Conservation (phyloP, 1,140 invertebrate genomes). For the Pogonomyrmex barbatus region DNA sequence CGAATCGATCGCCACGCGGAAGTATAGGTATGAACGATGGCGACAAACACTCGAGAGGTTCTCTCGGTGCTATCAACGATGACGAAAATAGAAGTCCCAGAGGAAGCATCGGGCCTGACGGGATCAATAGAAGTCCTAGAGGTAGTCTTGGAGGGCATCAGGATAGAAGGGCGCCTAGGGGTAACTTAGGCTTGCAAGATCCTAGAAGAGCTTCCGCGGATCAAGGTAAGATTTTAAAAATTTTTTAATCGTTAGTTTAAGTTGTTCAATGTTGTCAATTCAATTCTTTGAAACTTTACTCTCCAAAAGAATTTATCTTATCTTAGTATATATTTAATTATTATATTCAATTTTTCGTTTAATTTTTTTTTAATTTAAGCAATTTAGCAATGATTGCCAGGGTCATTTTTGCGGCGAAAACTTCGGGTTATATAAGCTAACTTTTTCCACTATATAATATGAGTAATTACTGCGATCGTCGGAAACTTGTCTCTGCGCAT, state of each 20-base stretch:
- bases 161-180: constrained; percentile 86
- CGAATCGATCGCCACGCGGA: constrained; percentile 87
- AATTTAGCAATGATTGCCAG: background rate
- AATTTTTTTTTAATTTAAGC: background rate
- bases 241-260: background rate
- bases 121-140: constrained; percentile 85
- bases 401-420: background rate
- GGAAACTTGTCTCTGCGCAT: background rate
- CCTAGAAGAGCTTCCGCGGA: constrained; percentile 88
- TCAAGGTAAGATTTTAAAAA: constrained; percentile 78
- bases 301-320: background rate
- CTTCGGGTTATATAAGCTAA: background rate
- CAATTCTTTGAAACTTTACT: background rate
- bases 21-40: constrained; percentile 85
- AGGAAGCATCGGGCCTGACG: constrained; percentile 86
- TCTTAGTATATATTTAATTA: background rate
- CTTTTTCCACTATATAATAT: background rate
- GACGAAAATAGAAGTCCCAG: constrained; percentile 87
- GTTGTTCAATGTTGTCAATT: background rate
- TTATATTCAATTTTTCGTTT: background rate
- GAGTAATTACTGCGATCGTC: background rate
- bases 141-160: constrained; percentile 85
- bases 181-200: constrained; percentile 88
- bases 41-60: constrained; percentile 86
- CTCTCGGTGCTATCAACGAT: constrained; percentile 81